These are phyloP conservation scores for Columba guinea DNA, from an alignment of 2,797 vertebrate species.

Conservation along the genomic window DNA sequence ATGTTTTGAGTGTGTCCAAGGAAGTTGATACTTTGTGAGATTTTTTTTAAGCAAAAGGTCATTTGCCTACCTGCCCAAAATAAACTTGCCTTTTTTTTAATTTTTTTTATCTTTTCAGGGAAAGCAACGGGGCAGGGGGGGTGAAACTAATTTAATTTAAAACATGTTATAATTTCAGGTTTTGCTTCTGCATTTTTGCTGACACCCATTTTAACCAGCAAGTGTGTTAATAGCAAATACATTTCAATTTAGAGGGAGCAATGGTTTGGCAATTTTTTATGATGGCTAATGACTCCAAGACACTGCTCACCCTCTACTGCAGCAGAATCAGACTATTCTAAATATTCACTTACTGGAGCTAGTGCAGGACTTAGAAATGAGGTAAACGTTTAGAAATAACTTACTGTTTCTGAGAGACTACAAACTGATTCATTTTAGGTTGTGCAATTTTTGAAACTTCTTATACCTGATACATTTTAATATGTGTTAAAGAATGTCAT, in stretches of 20 bases:
- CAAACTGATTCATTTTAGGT: slow-evolving; percentile 36
- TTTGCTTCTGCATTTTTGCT: background rate
- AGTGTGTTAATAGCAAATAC: background rate
- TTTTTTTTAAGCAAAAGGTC: background rate
- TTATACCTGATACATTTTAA: slow-evolving; percentile 49
- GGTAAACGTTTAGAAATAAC: slow-evolving; percentile 9
- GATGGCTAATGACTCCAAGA: background rate
- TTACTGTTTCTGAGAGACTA: slow-evolving; percentile 40
- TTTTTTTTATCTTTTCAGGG: background rate
- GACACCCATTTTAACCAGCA: background rate
- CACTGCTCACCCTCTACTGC: background rate
- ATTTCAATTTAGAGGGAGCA: background rate
- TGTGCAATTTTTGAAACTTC: slow-evolving; percentile 31
- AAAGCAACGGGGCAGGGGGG: background rate
- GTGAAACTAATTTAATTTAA: background rate
- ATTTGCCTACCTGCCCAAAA: background rate
- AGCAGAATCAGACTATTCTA: background rate
- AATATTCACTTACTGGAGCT: slow-evolving; percentile 25
- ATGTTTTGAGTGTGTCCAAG: slow-evolving; percentile 42
- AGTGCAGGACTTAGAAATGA: background rate
- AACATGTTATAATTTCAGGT: background rate
- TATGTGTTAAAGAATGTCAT: slow-evolving; percentile 19
- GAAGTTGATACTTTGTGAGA: background rate
- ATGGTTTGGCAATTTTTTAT: background rate
- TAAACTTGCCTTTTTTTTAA: background rate